A percentile compares a stretch with the other conserved stretches of the same genome.
Evolutionary conservation across 2,888 invertebrate species (phyloP).

Genomic region (Pyralis farinalis): DNA sequence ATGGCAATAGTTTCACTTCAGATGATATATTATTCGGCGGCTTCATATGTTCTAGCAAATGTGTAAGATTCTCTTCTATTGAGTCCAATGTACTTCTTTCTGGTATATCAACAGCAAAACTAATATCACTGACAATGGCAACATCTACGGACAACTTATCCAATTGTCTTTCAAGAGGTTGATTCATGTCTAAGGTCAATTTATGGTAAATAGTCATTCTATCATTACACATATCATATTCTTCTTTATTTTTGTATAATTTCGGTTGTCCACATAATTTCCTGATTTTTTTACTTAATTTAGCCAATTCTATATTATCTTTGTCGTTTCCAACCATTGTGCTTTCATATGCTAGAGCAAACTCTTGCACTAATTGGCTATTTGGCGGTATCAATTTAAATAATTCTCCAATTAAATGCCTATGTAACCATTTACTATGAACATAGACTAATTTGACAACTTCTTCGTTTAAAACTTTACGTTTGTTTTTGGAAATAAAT

Average conservation of each 20-base stretch:
- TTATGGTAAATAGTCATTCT: constrained; percentile 39
- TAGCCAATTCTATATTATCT: constrained; percentile 41
- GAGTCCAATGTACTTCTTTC: constrained; percentile 28
- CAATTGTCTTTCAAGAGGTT: constrained; percentile 49
- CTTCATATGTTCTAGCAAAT: constrained; percentile 23
- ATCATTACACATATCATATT: constrained; percentile 38
- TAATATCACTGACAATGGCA: constrained; percentile 30
- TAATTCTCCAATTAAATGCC: constrained; percentile 74
- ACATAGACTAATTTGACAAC: constrained; percentile 82
- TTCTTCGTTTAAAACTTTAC: constrained; percentile 65
- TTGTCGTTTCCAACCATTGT: constrained; percentile 33
- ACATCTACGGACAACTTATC: constrained; percentile 32
- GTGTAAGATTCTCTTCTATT: constrained; percentile 35
- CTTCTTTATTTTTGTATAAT: constrained; percentile 42
- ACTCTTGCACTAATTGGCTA: constrained; percentile 25
- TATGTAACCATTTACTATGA: constrained; percentile 88
- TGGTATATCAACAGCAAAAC: constrained; percentile 51
- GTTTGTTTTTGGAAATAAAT: constrained; percentile 45
- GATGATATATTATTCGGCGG: constrained; percentile 17
- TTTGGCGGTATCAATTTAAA: constrained; percentile 36
- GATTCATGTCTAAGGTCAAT: constrained; percentile 44
- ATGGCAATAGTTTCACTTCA: constrained; percentile 73
- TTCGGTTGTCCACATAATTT: constrained; percentile 63
- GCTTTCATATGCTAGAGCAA: constrained; percentile 26
- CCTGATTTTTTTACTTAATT: constrained; percentile 59